Conservation (phyloP, 2,888 invertebrate genomes). For the Chymomyza caudatula region DNA sequence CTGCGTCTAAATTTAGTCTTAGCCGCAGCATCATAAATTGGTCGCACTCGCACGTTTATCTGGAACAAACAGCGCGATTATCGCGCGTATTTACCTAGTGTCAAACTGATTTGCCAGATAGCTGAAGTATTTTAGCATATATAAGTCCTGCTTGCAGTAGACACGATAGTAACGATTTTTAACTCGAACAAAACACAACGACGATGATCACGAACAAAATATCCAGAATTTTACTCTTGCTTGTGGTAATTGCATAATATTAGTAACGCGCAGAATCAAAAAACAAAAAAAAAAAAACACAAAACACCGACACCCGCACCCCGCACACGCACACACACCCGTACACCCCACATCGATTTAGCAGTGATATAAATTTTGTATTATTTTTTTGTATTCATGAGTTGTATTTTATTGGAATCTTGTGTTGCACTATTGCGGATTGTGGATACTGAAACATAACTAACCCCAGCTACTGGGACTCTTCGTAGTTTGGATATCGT, state of each 20-base stretch:
- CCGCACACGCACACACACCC: constrained; percentile 13
- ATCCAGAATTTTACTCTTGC: constrained; percentile 71
- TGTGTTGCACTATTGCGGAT: constrained; percentile 49
- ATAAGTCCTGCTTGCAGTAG: constrained; percentile 36
- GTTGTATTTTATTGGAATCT: constrained; percentile 53
- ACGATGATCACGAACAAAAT: constrained; percentile 76
- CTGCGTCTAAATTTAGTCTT: constrained; percentile 1
- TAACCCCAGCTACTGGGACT: constrained; percentile 61
- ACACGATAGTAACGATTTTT: constrained; percentile 74
- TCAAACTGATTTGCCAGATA: constrained; percentile 46
- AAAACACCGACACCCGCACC: constrained; percentile 3
- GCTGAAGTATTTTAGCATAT: constrained; percentile 63
- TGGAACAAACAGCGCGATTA: constrained; percentile 29
- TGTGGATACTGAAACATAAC: constrained; percentile 38
- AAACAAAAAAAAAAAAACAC: constrained; percentile 1
- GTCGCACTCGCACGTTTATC: constrained; percentile 45
- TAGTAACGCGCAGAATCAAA: constrained; percentile 24
- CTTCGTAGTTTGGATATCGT: constrained; percentile 64
- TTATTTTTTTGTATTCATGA: constrained; percentile 44
- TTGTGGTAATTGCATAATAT: constrained; percentile 73
- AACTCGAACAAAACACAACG: constrained; percentile 69
- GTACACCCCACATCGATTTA: constrained; percentile 14
- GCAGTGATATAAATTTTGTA: not conserved
- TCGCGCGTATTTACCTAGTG: constrained; percentile 46
- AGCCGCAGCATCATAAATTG: constrained; percentile 72